A percentile compares a stretch with the other conserved stretches of the same genome.
Conservation (phyloP, 2,797 vertebrate genomes). For the Sebastes steindachneri region DNA sequence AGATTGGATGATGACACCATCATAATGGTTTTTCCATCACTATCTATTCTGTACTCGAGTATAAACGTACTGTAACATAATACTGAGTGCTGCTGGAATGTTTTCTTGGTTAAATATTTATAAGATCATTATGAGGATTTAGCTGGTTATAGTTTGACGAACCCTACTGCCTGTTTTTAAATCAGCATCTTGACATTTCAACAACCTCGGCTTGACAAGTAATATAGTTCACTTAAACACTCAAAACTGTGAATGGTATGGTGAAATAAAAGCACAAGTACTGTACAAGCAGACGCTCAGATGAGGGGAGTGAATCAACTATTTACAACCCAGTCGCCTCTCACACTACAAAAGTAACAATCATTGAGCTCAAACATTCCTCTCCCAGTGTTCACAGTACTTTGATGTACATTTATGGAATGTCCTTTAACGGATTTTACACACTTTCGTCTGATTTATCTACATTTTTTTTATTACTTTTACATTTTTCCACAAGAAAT, state of each 20-base stretch:
- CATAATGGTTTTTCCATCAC: background rate
- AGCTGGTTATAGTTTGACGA: background rate
- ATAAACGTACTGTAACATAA: background rate
- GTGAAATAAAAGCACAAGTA: slow-evolving; percentile 15
- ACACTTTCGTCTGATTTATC: background rate
- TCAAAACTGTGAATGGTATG: background rate
- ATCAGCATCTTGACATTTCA: background rate
- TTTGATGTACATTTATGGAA: slow-evolving; percentile 8
- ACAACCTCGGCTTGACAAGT: background rate
- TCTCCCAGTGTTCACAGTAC: slow-evolving; percentile 9
- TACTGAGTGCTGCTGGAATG: background rate
- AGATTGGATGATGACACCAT: background rate
- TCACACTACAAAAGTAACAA: slow-evolving; percentile 55
- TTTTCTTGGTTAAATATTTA: background rate
- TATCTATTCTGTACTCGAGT: background rate
- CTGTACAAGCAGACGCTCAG: background rate
- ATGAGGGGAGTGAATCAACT: background rate
- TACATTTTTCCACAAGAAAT: background rate
- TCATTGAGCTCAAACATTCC: slow-evolving; percentile 35
- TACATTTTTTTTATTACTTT: background rate
- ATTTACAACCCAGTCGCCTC: background rate
- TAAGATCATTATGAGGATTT: background rate
- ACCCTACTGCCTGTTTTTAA: background rate
- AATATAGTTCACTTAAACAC: background rate
- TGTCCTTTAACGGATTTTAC: background rate